phyloP scores from a whole-genome alignment of 1,140 invertebrate genomes.

The Anagrus nilaparvatae region DNA sequence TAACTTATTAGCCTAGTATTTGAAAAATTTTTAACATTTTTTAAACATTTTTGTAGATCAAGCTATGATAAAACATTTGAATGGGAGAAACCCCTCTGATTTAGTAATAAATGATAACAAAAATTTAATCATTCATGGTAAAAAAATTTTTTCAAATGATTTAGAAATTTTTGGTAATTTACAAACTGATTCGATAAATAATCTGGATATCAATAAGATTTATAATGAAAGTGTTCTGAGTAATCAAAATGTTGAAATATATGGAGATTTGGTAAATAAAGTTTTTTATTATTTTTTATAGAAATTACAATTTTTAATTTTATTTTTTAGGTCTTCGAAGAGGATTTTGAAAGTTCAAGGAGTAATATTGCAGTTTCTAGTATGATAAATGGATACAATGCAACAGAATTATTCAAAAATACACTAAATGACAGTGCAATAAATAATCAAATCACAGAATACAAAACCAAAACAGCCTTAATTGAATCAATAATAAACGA shows the following conservation, averaged over 20 bases:
- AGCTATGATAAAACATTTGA: constrained; percentile 15
- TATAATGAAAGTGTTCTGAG: constrained; percentile 20
- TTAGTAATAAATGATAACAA: constrained; percentile 21
- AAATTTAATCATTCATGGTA: constrained; percentile 20
- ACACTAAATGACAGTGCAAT: no score
- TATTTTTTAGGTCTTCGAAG: constrained; percentile 21
- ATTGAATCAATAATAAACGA: no score
- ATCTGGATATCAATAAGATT: constrained; percentile 15
- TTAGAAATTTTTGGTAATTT: constrained; percentile 19
- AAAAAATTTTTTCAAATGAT: constrained; percentile 23
- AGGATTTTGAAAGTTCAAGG: constrained; percentile 9
- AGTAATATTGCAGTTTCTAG: constrained; percentile 12
- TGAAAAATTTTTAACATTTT: constrained; percentile 10
- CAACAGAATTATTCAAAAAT: no score
- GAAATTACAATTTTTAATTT: constrained; percentile 5
- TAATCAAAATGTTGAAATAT: constrained; percentile 21
- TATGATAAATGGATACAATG: constrained; percentile 12
- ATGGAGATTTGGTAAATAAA: constrained; percentile 29
- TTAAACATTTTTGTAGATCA: neutral
- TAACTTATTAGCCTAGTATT: no score
- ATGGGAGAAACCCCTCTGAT: constrained; percentile 20
- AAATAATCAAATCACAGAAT: no score
- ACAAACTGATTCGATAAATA: constrained; percentile 18
- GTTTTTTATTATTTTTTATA: constrained; percentile 1
- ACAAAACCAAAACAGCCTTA: no score